Percentiles rank a stretch among this genome's conserved stretches.
These are phyloP conservation scores for Catalaphyllia jardinei DNA, from an alignment of 64 coral and sea anemone genomes.

Conservation along the genomic window DNA sequence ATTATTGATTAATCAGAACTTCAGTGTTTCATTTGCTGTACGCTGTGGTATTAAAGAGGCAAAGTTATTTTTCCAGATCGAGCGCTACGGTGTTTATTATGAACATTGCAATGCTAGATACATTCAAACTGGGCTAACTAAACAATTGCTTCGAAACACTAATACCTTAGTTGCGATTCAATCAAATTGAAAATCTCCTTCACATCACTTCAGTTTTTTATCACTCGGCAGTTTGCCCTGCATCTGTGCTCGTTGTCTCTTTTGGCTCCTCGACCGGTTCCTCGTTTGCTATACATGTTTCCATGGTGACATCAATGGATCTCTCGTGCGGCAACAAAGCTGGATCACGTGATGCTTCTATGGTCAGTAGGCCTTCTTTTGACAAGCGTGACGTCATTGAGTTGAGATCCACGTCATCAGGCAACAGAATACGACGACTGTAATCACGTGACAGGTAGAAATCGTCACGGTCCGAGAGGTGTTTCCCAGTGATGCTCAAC, in stretches of 20 bases:
- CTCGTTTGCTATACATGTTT: neutral
- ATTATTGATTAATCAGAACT: too few species aligned
- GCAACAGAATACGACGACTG: constrained; percentile 75
- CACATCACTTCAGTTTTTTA: too few species aligned
- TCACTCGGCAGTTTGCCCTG: neutral
- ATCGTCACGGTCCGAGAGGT: constrained; percentile 51
- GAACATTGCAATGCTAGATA: too few species aligned
- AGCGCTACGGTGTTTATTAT: too few species aligned
- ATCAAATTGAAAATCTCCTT: too few species aligned
- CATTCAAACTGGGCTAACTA: too few species aligned
- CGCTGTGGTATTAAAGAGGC: too few species aligned
- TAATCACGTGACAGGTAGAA: constrained; percentile 57
- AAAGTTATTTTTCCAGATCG: too few species aligned
- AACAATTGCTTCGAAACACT: too few species aligned
- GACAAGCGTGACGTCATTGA: constrained; percentile 63
- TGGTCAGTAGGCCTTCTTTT: constrained; percentile 69
- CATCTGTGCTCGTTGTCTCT: neutral
- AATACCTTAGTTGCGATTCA: too few species aligned
- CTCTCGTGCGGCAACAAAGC: neutral
- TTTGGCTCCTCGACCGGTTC: neutral
- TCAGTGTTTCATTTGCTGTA: too few species aligned
- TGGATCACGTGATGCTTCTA: constrained; percentile 52
- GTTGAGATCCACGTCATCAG: constrained; percentile 75
- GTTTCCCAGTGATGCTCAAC: constrained; percentile 66
- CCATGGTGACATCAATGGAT: constrained; percentile 2